phyloP scores from a whole-genome alignment of 2,888 invertebrate species.

The Drosophila setosimentum region DNA sequence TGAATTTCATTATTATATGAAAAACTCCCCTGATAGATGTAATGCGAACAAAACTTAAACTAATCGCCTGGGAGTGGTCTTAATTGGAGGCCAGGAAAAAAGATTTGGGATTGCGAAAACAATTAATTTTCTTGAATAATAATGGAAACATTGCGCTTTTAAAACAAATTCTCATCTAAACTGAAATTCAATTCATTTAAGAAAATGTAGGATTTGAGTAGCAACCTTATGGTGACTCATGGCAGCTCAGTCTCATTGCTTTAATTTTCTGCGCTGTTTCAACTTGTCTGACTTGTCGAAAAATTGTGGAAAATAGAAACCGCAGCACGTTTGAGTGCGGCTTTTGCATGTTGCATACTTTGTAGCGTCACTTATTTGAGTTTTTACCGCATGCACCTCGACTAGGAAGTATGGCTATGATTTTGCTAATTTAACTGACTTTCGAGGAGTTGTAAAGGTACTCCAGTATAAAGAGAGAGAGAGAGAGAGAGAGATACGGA shows the following conservation, averaged over 20 bases:
- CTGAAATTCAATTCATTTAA: background rate
- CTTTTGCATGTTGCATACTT: conserved; percentile 69
- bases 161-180: background rate
- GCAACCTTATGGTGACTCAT: conserved; percentile 21
- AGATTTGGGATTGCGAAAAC: background rate
- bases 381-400: conserved; percentile 37
- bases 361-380: conserved; percentile 44
- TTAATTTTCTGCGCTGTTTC: background rate
- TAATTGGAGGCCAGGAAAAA: background rate
- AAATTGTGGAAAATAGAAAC: conserved; percentile 62
- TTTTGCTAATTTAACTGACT: conserved; percentile 62
- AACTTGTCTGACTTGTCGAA: conserved; percentile 22
- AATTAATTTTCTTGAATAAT: background rate
- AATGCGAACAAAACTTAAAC: background rate
- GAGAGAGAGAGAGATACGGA: background rate
- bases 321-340: conserved; percentile 75
- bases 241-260: conserved; percentile 1
- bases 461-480: no score
- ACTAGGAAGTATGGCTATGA: conserved; percentile 40
- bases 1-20: background rate
- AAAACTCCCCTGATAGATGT: background rate
- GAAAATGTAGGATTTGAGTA: background rate
- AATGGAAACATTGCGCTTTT: background rate
- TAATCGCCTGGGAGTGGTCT: background rate
- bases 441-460: background rate